phyloP scores from a whole-genome alignment of 2,113 vertebrate genomes.

The Urocitellus parryii region DNA sequence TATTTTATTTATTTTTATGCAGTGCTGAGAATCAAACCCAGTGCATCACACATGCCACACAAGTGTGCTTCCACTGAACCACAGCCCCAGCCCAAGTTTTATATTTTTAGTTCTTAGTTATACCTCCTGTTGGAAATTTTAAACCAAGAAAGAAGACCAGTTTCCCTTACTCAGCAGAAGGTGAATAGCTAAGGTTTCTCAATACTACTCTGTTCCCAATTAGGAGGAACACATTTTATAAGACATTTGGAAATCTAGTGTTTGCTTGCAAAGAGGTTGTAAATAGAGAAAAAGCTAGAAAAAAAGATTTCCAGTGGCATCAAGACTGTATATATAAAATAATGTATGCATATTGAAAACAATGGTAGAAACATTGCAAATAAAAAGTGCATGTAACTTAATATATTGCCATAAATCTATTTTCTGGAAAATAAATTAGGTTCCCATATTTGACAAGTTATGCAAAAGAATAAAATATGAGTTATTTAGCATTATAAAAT shows the following conservation, averaged over 20 bases:
- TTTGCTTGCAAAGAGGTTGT: neutral
- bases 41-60: too few species aligned
- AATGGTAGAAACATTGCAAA: too few species aligned
- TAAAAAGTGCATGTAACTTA: too few species aligned
- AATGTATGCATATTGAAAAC: too few species aligned
- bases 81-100: too few species aligned
- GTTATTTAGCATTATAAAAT: neutral
- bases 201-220: neutral
- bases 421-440: neutral
- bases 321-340: too few species aligned
- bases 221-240: neutral
- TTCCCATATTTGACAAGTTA: neutral
- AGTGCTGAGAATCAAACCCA: too few species aligned
- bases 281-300: neutral
- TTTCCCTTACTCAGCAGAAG: neutral
- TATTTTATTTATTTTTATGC: too few species aligned
- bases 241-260: neutral
- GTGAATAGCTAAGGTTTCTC: neutral
- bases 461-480: neutral
- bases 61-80: too few species aligned
- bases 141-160: neutral
- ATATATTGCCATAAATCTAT: too few species aligned
- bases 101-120: neutral
- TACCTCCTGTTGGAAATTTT: neutral
- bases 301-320: too few species aligned